Percentiles rank a stretch among this genome's conserved stretches.
Conservation (phyloP, 2,113 vertebrate genomes). For the Plestiodon gilberti region DNA sequence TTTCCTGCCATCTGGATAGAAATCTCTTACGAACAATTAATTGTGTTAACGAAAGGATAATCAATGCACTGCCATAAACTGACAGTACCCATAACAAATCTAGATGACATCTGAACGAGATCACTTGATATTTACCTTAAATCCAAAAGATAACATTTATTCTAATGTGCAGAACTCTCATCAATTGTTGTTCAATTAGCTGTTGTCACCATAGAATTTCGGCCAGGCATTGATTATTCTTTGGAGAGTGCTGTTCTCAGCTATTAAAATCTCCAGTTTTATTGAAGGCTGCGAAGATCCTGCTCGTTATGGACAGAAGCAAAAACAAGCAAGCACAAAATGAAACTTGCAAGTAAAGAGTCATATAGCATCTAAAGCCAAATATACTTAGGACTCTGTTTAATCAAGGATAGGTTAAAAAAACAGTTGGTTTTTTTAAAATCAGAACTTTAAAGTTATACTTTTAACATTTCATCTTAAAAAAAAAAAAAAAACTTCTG, state of each 20-base stretch:
- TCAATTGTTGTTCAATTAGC: background rate
- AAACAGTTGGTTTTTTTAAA: background rate
- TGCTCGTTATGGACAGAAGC: slow-evolving; percentile 27
- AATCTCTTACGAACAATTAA: slow-evolving; percentile 45
- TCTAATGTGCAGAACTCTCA: slow-evolving; percentile 24
- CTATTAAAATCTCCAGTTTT: slow-evolving; percentile 6
- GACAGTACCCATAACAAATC: slow-evolving; percentile 31
- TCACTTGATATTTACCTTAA: slow-evolving; percentile 35
- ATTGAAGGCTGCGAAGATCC: background rate
- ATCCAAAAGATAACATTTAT: slow-evolving; percentile 29
- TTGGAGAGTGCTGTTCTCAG: slow-evolving; percentile 20
- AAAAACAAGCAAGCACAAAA: background rate
- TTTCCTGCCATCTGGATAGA: slow-evolving; percentile 38
- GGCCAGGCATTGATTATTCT: slow-evolving; percentile 18
- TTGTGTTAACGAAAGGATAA: slow-evolving; percentile 47
- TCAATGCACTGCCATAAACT: slow-evolving; percentile 19
- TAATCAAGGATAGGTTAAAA: background rate
- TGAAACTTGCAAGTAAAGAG: background rate
- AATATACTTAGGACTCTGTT: background rate
- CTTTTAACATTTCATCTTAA: too few species aligned
- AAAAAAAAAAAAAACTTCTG: too few species aligned
- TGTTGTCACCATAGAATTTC: background rate
- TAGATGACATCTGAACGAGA: slow-evolving; percentile 27
- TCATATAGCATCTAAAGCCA: background rate
- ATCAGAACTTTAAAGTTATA: background rate